Conservation (phyloP, 92 coral and sea anemone species). For the Phenganax stokvisi region DNA sequence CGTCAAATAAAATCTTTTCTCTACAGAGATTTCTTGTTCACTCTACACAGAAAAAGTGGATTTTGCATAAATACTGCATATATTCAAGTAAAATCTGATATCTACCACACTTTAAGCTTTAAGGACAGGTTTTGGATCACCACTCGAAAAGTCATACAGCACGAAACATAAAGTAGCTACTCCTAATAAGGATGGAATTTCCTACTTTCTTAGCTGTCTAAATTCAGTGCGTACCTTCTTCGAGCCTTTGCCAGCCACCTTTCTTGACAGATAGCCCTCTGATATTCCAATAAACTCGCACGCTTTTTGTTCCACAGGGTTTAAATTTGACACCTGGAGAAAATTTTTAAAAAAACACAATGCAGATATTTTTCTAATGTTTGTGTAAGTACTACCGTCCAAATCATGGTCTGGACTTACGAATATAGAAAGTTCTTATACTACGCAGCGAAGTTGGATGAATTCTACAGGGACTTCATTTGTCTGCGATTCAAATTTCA, state of each 20-base stretch:
- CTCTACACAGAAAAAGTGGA: slow-evolving; percentile 28
- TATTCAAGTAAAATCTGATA: no score
- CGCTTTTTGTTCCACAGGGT: slow-evolving; percentile 63
- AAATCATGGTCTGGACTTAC: no score
- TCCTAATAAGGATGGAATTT: neutral
- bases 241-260: slow-evolving; percentile 59
- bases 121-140: neutral
- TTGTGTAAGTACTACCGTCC: neutral
- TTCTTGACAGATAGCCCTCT: slow-evolving; percentile 61
- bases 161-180: neutral
- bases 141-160: neutral
- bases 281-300: slow-evolving; percentile 67
- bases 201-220: neutral
- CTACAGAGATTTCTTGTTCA: slow-evolving; percentile 39
- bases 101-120: no score
- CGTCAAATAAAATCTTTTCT: slow-evolving; percentile 69
- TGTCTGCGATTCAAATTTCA: no score
- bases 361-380: neutral
- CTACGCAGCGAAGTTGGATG: no score
- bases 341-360: neutral
- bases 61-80: no score
- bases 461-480: no score
- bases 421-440: no score
- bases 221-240: slow-evolving; percentile 48
- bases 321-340: slow-evolving; percentile 50